Evolutionary conservation across 2,113 vertebrate species (phyloP), one percentile per base, ranked within the genome.

Genomic region (Crotophaga sulcirostris): DNA sequence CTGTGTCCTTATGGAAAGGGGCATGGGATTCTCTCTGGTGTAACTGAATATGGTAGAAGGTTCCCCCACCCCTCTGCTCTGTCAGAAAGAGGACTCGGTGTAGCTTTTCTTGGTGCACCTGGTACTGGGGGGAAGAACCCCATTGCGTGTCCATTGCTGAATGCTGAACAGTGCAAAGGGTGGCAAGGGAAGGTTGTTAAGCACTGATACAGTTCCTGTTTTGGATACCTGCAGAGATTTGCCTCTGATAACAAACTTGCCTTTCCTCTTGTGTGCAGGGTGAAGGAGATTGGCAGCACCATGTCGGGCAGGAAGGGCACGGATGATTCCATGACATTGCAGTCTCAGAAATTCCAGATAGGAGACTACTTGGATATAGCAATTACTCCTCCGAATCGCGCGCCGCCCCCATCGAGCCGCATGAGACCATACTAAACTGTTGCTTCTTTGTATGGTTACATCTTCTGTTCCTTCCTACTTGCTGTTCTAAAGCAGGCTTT

Each of bases 281-380:
- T 99, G 79, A 99, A 99, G 97, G 99, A 99, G 94, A 99, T 99
- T 1, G 99, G 99, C 89, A 99, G 98, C 60, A 99, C 99, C 15
- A 97, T 99, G 92, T 99, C 99, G 0, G 99, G 99, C 84, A 98
- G 99, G 82, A 99, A 99, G 93, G 99, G 99, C 44, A 98, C 99
- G 29, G 99, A 99, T 21, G 99, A 99, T 89, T 99, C 99, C 87
- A 99, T 99, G 99, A 99, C 99, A 0, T 64, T 99, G 96, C 99
- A 99, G 97, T 99, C 99, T 9, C 99, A 99, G 96, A 99, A 99
- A 73, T 99, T 99, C 97, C 99, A 99, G 95, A 99, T 99, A 36
- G 99, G 99, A 88, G 99, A 99, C 97, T 99, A 99, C 81, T 95
- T 99, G 95, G 99, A 99, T 84, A 99, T 99, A 89, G 99, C 99